Conservation (phyloP, 2,797 vertebrate species). For the Acrossocheilus wenchowensis region DNA sequence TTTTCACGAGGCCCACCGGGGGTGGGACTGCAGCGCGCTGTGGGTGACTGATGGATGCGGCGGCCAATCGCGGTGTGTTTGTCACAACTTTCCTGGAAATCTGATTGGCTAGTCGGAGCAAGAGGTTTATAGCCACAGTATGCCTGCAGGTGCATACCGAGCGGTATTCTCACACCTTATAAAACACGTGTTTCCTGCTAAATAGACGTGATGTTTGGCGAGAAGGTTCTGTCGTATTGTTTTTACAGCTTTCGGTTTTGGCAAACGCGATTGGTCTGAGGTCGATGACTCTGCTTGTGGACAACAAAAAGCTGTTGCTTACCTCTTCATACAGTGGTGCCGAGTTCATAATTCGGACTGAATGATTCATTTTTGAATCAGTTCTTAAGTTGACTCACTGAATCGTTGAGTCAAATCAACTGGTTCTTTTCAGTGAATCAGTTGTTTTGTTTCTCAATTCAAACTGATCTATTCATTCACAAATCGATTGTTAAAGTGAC, state of each 20-base stretch:
- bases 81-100: background rate
- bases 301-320: background rate
- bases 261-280: background rate
- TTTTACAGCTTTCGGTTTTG: conserved; percentile 13
- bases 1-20: conserved; percentile 12
- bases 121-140: conserved; percentile 1
- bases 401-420: background rate
- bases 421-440: background rate
- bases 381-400: background rate
- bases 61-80: background rate
- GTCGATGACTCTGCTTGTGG: background rate
- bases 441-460: background rate
- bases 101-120: conserved; percentile 51
- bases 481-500: background rate
- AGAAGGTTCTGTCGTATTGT: background rate
- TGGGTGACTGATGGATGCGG: conserved; percentile 10
- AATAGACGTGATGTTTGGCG: background rate
- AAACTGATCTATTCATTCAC: background rate
- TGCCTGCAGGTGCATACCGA: conserved; percentile 30
- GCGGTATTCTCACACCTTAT: conserved; percentile 23
- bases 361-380: background rate
- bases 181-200: conserved; percentile 31
- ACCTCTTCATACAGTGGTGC: background rate
- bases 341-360: background rate
- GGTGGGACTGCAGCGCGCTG: background rate